A percentile compares a stretch with the other conserved stretches of the same genome.
phyloP scores from a whole-genome alignment of 1,140 invertebrate genomes.

The Bradysia coprophila region DNA sequence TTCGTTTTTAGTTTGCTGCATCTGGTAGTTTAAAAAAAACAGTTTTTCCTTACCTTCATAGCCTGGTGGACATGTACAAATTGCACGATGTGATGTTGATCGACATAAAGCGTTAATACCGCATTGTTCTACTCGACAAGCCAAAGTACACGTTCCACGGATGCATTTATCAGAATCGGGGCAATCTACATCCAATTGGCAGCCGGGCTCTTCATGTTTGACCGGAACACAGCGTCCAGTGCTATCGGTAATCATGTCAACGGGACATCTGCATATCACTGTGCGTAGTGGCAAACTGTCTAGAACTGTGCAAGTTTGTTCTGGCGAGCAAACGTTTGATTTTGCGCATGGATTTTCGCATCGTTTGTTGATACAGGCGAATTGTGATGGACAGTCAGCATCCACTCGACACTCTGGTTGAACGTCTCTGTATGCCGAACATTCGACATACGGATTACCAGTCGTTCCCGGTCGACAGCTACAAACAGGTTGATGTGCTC shows the following conservation, averaged over 20 bases:
- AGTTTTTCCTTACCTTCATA: too few relatives aligned
- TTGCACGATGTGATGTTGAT: conserved; percentile 48
- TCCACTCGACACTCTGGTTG: conserved; percentile 49
- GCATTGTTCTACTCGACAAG: conserved; percentile 56
- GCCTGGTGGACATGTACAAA: conserved; percentile 57
- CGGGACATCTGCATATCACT: conserved; percentile 62
- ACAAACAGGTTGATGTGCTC: conserved; percentile 60
- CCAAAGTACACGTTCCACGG: conserved; percentile 54
- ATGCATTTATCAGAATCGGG: conserved; percentile 47
- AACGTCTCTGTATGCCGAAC: conserved; percentile 27
- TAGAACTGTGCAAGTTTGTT: conserved; percentile 58
- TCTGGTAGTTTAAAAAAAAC: too few relatives aligned
- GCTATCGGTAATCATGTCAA: conserved; percentile 41
- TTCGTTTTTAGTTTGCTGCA: too few relatives aligned
- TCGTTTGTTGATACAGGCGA: conserved; percentile 54
- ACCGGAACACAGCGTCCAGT: conserved; percentile 43
- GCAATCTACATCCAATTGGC: conserved; percentile 50
- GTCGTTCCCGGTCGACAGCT: conserved; percentile 48
- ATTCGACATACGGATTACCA: conserved; percentile 65
- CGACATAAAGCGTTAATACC: conserved; percentile 71
- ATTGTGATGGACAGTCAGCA: conserved; percentile 48
- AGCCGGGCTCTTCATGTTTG: conserved; percentile 20
- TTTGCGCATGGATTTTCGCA: conserved; percentile 59
- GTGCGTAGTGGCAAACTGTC: conserved; percentile 61
- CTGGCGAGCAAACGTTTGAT: conserved; percentile 44